A percentile compares a stretch with the other conserved stretches of the same genome.
Conservation (phyloP, 2,113 vertebrate genomes). For the Epinephelus moara region DNA sequence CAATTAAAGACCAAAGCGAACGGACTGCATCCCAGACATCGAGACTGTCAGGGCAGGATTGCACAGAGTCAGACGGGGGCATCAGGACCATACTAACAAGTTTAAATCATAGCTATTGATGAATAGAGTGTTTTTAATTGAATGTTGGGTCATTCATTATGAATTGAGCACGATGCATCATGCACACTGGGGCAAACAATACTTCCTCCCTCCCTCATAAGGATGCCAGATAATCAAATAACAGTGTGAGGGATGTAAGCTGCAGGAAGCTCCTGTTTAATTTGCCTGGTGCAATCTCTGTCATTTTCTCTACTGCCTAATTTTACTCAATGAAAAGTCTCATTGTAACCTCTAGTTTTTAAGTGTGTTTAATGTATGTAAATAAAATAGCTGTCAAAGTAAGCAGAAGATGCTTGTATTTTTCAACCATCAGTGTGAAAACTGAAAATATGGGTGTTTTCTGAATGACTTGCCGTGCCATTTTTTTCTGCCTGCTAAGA, state of each 20-base stretch:
- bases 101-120: conserved; percentile 65
- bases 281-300: conserved; percentile 35
- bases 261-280: conserved; percentile 59
- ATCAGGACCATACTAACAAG: conserved; percentile 49
- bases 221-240: conserved; percentile 68
- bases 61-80: conserved; percentile 37
- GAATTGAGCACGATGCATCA: conserved; percentile 54
- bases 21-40: conserved; percentile 12
- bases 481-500: conserved; percentile 6
- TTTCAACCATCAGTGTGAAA: background rate
- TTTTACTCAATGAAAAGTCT: background rate
- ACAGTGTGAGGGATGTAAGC: conserved; percentile 49
- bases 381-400: background rate
- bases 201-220: conserved; percentile 68
- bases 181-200: conserved; percentile 43
- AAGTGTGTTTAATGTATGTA: background rate
- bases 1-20: conserved; percentile 27
- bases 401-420: background rate
- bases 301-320: background rate
- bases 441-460: background rate
- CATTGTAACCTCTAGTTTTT: background rate
- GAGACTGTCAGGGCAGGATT: background rate
- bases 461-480: background rate
- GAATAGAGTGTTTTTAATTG: conserved; percentile 71
- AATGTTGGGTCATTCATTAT: conserved; percentile 75